Percentiles rank a stretch among this genome's conserved stretches.
phyloP scores from a whole-genome alignment of 2,888 invertebrate genomes.

The Busseola fusca region DNA sequence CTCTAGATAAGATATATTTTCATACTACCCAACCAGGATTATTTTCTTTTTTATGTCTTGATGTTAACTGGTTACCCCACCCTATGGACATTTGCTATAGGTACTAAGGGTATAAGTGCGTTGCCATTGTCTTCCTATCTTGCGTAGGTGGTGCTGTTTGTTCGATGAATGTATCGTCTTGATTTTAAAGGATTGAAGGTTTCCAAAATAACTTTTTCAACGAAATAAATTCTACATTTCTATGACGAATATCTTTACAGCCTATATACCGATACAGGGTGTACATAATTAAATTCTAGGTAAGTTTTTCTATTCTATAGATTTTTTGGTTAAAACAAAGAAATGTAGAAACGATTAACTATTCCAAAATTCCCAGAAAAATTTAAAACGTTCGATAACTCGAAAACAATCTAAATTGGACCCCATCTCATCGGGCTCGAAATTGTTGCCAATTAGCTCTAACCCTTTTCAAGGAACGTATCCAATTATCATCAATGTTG shows the following conservation, averaged over 20 bases:
- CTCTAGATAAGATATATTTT: not conserved
- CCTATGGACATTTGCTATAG: not conserved
- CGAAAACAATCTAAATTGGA: no score
- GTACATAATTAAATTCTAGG: no score
- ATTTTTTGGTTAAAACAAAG: no score
- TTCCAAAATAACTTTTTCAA: not conserved
- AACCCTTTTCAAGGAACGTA: not conserved
- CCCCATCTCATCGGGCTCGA: no score
- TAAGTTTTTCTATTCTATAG: no score
- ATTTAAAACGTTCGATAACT: not conserved
- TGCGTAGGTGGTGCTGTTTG: not conserved
- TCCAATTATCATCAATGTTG: not conserved
- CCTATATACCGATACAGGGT: no score
- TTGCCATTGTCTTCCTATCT: not conserved
- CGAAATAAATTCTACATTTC: not conserved
- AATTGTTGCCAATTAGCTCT: not conserved
- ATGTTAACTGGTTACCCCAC: not conserved
- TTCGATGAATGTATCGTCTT: not conserved
- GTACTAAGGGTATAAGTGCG: not conserved
- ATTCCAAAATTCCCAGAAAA: not conserved
- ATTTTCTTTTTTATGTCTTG: not conserved
- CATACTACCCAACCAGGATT: not conserved
- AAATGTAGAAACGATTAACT: no score
- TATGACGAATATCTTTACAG: not conserved
- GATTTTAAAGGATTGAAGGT: not conserved